phyloP scores from a whole-genome alignment of 2,113 vertebrate genomes.

The Gobio gobio region DNA sequence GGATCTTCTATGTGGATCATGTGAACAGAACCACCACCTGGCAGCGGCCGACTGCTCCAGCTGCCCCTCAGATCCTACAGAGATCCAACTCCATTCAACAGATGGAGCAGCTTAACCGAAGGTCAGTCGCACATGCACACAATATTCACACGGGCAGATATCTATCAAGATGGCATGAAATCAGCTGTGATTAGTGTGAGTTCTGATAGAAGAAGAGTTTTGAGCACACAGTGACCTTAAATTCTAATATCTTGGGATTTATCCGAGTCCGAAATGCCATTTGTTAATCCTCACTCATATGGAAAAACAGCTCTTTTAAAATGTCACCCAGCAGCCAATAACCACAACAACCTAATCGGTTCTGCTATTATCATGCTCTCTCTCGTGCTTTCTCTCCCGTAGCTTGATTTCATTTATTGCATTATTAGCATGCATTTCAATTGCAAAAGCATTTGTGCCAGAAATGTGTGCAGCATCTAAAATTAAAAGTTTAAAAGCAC shows the following conservation, averaged over 20 bases:
- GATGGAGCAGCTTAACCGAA: constrained; percentile 95
- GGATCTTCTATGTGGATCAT: constrained; percentile 94
- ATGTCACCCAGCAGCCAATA: neutral
- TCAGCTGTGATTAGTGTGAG: neutral
- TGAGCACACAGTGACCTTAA: neutral
- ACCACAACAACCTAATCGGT: neutral
- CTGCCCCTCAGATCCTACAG: constrained; percentile 88
- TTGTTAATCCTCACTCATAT: constrained; percentile 9
- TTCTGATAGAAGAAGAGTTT: neutral
- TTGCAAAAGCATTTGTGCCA: constrained; percentile 1
- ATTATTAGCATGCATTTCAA: neutral
- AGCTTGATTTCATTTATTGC: neutral
- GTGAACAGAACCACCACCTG: constrained; percentile 94
- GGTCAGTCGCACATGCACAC: constrained; percentile 68
- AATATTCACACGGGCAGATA: neutral
- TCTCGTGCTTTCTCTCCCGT: neutral
- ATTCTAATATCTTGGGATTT: neutral
- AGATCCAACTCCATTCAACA: constrained; percentile 93
- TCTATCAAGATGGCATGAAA: neutral
- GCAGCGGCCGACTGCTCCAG: constrained; percentile 90
- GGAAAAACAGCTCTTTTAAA: constrained; percentile 33
- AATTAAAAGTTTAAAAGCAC: neutral
- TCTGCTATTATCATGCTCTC: neutral
- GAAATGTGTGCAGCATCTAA: neutral
- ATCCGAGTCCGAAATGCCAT: neutral